These are phyloP conservation scores for Laticauda laticaudata DNA, from an alignment of 2,113 vertebrate genomes.

Conservation along the genomic window DNA sequence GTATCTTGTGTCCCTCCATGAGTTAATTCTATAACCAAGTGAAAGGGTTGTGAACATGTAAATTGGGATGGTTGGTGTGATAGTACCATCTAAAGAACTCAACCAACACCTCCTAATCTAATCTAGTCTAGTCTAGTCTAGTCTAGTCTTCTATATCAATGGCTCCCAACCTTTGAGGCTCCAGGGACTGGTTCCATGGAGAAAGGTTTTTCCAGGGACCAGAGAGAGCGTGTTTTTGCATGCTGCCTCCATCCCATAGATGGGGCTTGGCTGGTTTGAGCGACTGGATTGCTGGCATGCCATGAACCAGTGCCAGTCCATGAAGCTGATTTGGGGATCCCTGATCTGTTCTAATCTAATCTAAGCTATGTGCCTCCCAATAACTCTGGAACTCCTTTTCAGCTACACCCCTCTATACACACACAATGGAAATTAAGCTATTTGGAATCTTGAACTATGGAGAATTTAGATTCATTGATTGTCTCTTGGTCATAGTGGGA, in stretches of 20 bases:
- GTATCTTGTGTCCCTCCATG: not conserved
- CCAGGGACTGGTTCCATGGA: too few relatives aligned
- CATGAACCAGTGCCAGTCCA: too few relatives aligned
- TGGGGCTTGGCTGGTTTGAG: too few relatives aligned
- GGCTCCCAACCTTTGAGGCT: too few relatives aligned
- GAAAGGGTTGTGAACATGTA: not conserved
- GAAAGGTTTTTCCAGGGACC: too few relatives aligned
- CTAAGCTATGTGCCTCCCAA: not conserved
- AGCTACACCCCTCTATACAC: not conserved
- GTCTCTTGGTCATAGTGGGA: too few relatives aligned
- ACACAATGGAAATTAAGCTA: not conserved
- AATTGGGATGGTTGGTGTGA: not conserved
- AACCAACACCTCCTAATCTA: not conserved
- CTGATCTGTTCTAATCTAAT: not conserved
- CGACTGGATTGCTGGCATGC: too few relatives aligned
- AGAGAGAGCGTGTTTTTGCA: too few relatives aligned
- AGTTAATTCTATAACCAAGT: not conserved
- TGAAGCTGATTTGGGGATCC: too few relatives aligned
- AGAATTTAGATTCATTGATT: too few relatives aligned
- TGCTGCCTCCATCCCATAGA: too few relatives aligned
- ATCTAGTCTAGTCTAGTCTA: not conserved
- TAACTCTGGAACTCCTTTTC: not conserved
- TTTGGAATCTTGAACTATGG: not conserved
- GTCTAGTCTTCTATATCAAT: not conserved
- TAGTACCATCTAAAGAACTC: not conserved